These are phyloP conservation scores for Hypomecis atomaria DNA, from an alignment of 2,888 invertebrate genomes.

Conservation along the genomic window DNA sequence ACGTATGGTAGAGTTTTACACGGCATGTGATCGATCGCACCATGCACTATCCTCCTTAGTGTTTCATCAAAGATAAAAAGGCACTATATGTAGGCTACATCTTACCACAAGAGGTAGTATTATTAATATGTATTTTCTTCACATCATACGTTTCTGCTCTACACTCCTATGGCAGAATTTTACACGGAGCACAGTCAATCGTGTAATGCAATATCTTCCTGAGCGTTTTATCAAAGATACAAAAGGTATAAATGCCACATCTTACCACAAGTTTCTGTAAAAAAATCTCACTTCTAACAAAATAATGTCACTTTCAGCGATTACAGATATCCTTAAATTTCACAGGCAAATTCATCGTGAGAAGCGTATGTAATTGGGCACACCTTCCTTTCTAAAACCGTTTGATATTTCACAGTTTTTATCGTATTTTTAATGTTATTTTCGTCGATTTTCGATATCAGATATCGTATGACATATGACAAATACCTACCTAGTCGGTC, in stretches of 20 bases:
- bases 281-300: conserved; percentile 13
- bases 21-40: too few species aligned
- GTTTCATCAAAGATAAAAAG: too few species aligned
- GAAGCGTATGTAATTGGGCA: background rate
- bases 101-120: too few species aligned
- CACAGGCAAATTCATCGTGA: conserved; percentile 27
- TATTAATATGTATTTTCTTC: too few species aligned
- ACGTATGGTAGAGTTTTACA: too few species aligned
- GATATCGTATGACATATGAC: conserved; percentile 23
- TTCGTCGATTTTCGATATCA: conserved; percentile 20
- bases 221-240: background rate
- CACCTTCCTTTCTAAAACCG: background rate
- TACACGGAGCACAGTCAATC: too few species aligned
- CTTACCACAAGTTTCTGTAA: conserved; percentile 17
- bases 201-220: too few species aligned
- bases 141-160: too few species aligned
- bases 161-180: too few species aligned
- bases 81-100: too few species aligned
- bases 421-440: conserved; percentile 11
- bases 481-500: background rate
- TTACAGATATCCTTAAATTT: conserved; percentile 13
- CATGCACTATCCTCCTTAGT: too few species aligned
- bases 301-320: conserved; percentile 25
- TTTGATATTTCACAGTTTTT: conserved; percentile 2
- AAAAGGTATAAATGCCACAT: background rate